Percentiles rank a stretch among this genome's conserved stretches.
Evolutionary conservation across 2,888 invertebrate genomes (phyloP).

Genomic region (Tubulanus polymorphus): DNA sequence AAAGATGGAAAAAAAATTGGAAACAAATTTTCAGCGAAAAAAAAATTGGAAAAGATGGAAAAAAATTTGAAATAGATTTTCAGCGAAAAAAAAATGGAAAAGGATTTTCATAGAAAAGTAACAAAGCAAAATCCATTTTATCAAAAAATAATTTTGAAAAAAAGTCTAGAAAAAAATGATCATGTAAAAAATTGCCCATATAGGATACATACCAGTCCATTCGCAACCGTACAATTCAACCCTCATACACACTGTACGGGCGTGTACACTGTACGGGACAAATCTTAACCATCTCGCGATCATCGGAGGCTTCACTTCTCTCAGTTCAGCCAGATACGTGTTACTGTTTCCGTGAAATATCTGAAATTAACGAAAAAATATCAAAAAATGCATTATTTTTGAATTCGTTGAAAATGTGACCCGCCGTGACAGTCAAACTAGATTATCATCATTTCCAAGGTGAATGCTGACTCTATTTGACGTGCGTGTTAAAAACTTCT

Average conservation of each 20-base stretch:
- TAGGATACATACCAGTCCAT: slow-evolving; percentile 69
- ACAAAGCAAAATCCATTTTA: too few species aligned
- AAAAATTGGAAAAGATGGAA: too few species aligned
- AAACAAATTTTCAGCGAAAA: too few species aligned
- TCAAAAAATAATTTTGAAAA: too few species aligned
- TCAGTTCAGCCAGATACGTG: slow-evolving; percentile 77
- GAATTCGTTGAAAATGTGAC: background rate
- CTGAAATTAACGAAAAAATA: slow-evolving; percentile 58
- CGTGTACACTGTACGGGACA: slow-evolving; percentile 77
- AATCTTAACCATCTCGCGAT: slow-evolving; percentile 82
- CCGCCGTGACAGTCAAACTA: background rate
- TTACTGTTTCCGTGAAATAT: slow-evolving; percentile 79
- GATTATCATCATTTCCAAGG: background rate
- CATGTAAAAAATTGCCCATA: too few species aligned
- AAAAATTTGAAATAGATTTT: too few species aligned
- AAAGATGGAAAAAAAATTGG: too few species aligned
- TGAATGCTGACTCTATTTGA: background rate
- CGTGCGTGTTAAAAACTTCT: too few species aligned
- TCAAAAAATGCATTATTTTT: too few species aligned
- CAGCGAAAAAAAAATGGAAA: too few species aligned
- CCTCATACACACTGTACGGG: slow-evolving; percentile 84
- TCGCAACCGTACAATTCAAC: slow-evolving; percentile 85
- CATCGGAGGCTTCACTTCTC: slow-evolving; percentile 71
- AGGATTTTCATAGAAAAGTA: too few species aligned
- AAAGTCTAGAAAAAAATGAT: too few species aligned